phyloP scores from a whole-genome alignment of 1,140 invertebrate species.

The Aphidius ervi region DNA sequence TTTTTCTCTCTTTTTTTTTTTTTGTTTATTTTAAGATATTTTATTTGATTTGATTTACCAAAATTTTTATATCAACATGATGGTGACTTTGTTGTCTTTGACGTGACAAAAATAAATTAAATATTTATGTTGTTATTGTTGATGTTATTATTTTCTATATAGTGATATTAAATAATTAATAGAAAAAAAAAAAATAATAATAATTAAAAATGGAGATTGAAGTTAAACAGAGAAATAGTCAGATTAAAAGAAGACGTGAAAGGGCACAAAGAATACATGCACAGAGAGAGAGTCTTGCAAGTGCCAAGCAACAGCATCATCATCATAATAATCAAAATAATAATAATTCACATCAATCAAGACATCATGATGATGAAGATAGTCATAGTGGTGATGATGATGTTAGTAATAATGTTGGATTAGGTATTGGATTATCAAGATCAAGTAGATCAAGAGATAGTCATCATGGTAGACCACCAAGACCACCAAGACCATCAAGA shows the following conservation, averaged over 20 bases:
- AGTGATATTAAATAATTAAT: not conserved
- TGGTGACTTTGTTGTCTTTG: too few relatives aligned
- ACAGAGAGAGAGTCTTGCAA: slow-evolving; percentile 66
- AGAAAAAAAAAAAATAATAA: too few relatives aligned
- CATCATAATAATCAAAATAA: slow-evolving; percentile 20
- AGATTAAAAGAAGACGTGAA: slow-evolving; percentile 79
- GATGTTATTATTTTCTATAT: too few relatives aligned
- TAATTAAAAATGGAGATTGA: slow-evolving; percentile 66
- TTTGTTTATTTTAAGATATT: too few relatives aligned
- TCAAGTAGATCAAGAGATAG: slow-evolving; percentile 32
- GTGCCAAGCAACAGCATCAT: slow-evolving; percentile 48
- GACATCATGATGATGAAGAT: slow-evolving; percentile 45
- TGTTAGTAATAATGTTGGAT: slow-evolving; percentile 40
- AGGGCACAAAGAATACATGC: slow-evolving; percentile 81
- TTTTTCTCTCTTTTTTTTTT: too few relatives aligned
- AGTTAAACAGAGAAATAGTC: slow-evolving; percentile 68
- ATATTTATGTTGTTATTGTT: too few relatives aligned
- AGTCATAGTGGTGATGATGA: slow-evolving; percentile 72
- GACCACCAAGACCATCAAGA: slow-evolving; percentile 53
- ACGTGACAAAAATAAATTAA: too few relatives aligned
- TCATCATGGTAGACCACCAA: slow-evolving; percentile 40
- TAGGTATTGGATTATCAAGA: slow-evolving; percentile 35
- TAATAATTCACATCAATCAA: slow-evolving; percentile 34
- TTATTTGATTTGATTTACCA: too few relatives aligned
- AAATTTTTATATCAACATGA: too few relatives aligned